Evolutionary conservation across 2,797 vertebrate genomes (phyloP), one percentile per base, ranked within the genome.

Genomic region (Gymnothorax reevesii): DNA sequence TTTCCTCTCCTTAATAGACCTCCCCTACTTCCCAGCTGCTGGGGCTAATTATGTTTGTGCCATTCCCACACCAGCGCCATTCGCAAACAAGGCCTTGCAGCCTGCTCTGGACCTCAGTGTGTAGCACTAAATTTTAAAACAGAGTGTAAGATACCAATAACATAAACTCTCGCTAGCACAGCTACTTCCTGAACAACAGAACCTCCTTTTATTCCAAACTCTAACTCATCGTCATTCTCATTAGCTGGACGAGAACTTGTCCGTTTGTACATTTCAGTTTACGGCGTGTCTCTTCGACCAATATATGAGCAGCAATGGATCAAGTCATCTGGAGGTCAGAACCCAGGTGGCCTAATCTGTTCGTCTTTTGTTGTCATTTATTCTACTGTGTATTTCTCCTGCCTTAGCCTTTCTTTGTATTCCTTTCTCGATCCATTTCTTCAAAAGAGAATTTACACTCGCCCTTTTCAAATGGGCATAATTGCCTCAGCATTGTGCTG

Each of bases 1-100:
- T 59, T 86, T 88, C 87, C 85, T 86, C 66, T 20, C 49, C 82
- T 88, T 88, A 85, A 85, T 84, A 64, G 83, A 82, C 33, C 57
- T 83, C 80, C n/a, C 86, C 69, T 69, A 25, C 79, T 84, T 86
- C 71, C 85, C 85, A 88, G 85, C 85, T 85, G 69, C 49, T 52
- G 49, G 57, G 64, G 25, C 57, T 86, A 88, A 88, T 84, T 71
- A 42, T 69, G 75, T 71, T 73, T 86, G 62, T 86, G 80, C 22
- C 62, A 66, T 79, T 85, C 79, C 79, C 55, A 79, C 75, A 75
- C 54, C 79, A 57, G 86, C 55, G 15, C 82, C 52, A 20, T 20
- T 73, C 42, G 25, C 54, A 59, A 9, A 27, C 7, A 59, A 57
- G 9, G 59, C 4, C 8, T 59, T 1, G 62, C 42, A 66, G 33